Conservation (phyloP, 2,888 invertebrate species). For the Hybos culiciformis region DNA sequence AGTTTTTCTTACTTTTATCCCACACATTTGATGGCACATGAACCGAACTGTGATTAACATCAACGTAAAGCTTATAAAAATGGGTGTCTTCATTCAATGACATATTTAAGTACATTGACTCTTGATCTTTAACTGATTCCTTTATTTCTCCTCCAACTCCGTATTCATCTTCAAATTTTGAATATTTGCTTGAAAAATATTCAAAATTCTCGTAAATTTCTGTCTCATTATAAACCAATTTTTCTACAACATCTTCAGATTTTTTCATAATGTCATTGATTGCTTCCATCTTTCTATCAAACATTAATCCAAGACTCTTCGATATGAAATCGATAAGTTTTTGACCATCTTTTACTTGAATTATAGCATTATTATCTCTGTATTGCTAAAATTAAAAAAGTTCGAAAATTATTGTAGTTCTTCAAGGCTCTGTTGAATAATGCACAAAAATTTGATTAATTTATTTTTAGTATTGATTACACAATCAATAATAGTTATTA, state of each 20-base stretch:
- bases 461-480: not conserved
- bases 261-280: conserved; percentile 66
- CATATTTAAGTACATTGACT: conserved; percentile 45
- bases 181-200: conserved; percentile 76
- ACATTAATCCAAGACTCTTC: conserved; percentile 69
- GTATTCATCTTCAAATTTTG: conserved; percentile 34
- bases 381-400: conserved; percentile 48
- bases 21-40: conserved; percentile 92
- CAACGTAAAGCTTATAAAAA: conserved; percentile 72
- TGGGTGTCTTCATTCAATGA: conserved; percentile 58
- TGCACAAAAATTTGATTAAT: not conserved
- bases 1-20: conserved; percentile 56
- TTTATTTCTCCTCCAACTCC: not conserved
- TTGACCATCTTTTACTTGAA: conserved; percentile 65
- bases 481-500: no score
- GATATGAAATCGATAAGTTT: conserved; percentile 66
- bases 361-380: conserved; percentile 61
- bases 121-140: conserved; percentile 3
- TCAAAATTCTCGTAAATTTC: conserved; percentile 27
- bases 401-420: not conserved
- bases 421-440: not conserved
- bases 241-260: conserved; percentile 55
- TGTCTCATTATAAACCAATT: conserved; percentile 40
- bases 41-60: conserved; percentile 68
- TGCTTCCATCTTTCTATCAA: conserved; percentile 80